These are phyloP conservation scores for Eubucco bourcierii DNA, from an alignment of 2,113 vertebrate species.

Conservation along the genomic window DNA sequence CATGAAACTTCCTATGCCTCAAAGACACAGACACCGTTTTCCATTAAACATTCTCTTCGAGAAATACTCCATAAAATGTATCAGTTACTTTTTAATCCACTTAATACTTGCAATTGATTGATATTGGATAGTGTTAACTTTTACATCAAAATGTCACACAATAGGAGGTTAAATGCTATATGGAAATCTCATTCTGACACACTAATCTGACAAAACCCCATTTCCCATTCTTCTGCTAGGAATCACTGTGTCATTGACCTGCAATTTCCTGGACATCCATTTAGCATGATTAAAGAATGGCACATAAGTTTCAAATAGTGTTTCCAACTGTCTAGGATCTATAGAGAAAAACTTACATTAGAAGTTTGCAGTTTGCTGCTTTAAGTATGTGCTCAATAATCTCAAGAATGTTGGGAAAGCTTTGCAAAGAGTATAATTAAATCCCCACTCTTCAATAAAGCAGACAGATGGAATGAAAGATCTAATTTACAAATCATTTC, in stretches of 20 bases:
- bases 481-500: background rate
- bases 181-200: background rate
- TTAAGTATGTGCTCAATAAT: background rate
- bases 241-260: background rate
- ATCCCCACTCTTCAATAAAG: constrained; percentile 5
- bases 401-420: background rate
- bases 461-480: constrained; percentile 1
- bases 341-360: background rate
- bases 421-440: constrained; percentile 24
- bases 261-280: background rate
- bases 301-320: background rate
- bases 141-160: background rate
- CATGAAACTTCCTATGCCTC: too few species aligned
- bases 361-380: background rate
- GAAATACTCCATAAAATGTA: background rate
- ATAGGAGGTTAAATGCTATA: background rate
- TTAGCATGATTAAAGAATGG: background rate
- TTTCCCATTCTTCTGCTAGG: background rate
- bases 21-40: background rate
- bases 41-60: background rate
- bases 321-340: background rate
- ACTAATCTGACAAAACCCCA: background rate
- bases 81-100: constrained; percentile 4
- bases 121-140: background rate
- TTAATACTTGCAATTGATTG: background rate